Evolutionary conservation across 2,888 invertebrate genomes (phyloP), one percentile per base, ranked within the genome.

Genomic region (Idaea straminata): DNA sequence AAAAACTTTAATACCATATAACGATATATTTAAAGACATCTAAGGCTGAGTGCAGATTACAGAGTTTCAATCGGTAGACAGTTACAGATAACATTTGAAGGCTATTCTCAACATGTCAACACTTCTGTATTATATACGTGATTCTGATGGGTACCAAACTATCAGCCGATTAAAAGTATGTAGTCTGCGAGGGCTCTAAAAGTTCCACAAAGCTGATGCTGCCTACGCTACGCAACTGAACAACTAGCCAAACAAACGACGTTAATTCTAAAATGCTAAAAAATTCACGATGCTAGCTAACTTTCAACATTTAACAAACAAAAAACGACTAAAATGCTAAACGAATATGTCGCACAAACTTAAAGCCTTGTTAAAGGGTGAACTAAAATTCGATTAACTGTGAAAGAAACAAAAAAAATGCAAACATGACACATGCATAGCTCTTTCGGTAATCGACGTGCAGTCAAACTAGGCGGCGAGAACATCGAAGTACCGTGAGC

Each of bases 371-470:
- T 74, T 73, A 81, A 76, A 77, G 74, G 73, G 70, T 74, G 77
- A 81, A 80, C 72, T 75, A 77, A 83, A 78, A 34, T 72, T 66
- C 64, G 79, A 78, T 76, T 71, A 35, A 75, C 82, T 80, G 80
- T 80, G 69, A 79, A 85, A 79, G 81, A 83, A 85, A 81, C 78
- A 74, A 72, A 75, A 82, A 83, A 78, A 82, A 84, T 79, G 85
- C 85, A 82, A 86, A 86, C 83, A 86, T 81, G 80, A 81, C 90
- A 81, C 91, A 92, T 91, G 91, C 91, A 88, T 81, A 81, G 79
- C 83, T 78, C 70, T 72, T 73, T 82, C 83, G 79, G 83, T 74
- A 84, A 85, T 83, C 84, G 86, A 82, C 86, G 89, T 88, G 89
- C 81, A 47, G 47, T 80, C 76, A 83, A 79, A 84, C 79, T 82